These are phyloP conservation scores for Aplochiton taeniatus DNA, from an alignment of 2,797 vertebrate genomes.

Conservation along the genomic window DNA sequence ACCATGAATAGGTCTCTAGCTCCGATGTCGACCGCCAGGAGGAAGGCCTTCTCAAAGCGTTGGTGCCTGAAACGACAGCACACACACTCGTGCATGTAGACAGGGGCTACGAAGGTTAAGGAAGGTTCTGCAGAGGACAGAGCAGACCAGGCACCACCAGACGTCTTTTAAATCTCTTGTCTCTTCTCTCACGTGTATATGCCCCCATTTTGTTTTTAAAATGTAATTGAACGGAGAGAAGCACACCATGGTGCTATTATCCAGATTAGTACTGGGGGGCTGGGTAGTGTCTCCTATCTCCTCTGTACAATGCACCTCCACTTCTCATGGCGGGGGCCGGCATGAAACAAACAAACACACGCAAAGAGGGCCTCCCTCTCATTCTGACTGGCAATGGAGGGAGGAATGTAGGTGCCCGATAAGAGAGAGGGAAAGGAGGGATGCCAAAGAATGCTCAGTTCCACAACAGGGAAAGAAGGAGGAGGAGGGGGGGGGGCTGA, in stretches of 20 bases:
- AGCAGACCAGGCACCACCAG: no score
- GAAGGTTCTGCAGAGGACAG: no score
- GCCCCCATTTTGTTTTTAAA: no score
- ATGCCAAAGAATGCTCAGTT: conserved; percentile 63
- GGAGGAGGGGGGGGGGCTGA: conserved; percentile 30
- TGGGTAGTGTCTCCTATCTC: no score
- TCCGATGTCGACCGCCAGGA: conserved; percentile 91
- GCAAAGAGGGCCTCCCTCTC: conserved; percentile 35
- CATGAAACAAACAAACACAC: conserved; percentile 68
- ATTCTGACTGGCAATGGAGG: conserved; percentile 69
- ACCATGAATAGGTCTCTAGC: conserved; percentile 90
- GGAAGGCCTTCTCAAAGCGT: conserved; percentile 96
- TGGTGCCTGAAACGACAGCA: conserved; percentile 75
- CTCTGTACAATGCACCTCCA: conserved; percentile 60
- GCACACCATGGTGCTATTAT: conserved; percentile 40
- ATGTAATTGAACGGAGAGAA: conserved; percentile 50
- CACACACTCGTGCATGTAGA: background rate
- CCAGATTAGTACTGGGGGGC: conserved; percentile 47
- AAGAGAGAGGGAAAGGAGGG: conserved; percentile 63
- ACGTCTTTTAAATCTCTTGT: no score
- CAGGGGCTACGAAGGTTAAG: background rate
- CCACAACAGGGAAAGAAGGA: conserved; percentile 46
- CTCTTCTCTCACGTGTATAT: no score
- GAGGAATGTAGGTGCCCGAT: conserved; percentile 73
- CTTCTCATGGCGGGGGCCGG: conserved; percentile 49